These are phyloP conservation scores for Helicoverpa assulta DNA, from an alignment of 2,888 invertebrate species.

Conservation along the genomic window DNA sequence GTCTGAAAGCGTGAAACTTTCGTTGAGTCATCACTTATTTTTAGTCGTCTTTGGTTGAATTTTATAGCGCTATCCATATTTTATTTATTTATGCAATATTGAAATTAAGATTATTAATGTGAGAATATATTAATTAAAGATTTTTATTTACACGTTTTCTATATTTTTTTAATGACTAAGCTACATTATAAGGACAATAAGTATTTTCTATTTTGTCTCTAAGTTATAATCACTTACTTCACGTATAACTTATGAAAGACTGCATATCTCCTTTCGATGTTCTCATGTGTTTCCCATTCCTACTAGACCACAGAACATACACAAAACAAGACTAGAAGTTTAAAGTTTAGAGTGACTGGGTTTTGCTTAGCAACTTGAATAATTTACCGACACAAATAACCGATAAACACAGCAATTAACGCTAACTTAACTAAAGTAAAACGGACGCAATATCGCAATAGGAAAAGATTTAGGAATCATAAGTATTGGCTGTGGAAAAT, in stretches of 20 bases:
- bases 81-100: neutral
- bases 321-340: too few relatives aligned
- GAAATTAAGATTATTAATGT: too few relatives aligned
- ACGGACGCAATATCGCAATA: constrained; percentile 30
- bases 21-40: constrained; percentile 22
- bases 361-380: neutral
- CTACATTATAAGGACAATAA: too few relatives aligned
- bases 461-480: constrained; percentile 34
- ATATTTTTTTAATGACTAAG: too few relatives aligned
- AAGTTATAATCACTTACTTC: too few relatives aligned
- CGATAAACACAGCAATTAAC: neutral
- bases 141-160: too few relatives aligned
- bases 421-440: neutral
- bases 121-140: neutral
- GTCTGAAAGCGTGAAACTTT: constrained; percentile 41
- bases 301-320: too few relatives aligned
- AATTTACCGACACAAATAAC: neutral
- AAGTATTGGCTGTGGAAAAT: constrained; percentile 35
- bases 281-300: too few relatives aligned
- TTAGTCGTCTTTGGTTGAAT: neutral
- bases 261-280: too few relatives aligned
- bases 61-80: constrained; percentile 28
- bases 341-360: too few relatives aligned
- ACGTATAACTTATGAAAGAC: too few relatives aligned
- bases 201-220: too few relatives aligned